Base-by-base conservation (phyloP, 1,140 invertebrate genomes). In the Plutomurus gul region DNA sequence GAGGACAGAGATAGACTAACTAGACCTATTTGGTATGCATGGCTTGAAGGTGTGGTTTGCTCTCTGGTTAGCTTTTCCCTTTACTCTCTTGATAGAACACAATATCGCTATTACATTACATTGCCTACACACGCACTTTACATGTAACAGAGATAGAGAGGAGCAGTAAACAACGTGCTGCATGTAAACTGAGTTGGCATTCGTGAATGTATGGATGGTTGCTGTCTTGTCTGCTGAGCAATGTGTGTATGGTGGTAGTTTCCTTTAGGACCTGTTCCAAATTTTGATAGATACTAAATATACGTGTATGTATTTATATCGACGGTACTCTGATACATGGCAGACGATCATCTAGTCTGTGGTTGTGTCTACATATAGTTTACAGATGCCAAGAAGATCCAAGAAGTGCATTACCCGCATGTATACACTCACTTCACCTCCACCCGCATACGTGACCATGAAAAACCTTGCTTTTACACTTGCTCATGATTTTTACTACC, bases 11-110 rank as follows among this genome's bases (percentile, higher is more conserved):
- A 49, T 49, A 22, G 0, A 22, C 11, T 51, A 8, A 22, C 18
- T 51, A 65, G 27, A 65, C 56, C 30, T 65, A 65, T 65, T 65
- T 65, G 30, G 56, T 65, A 65, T 65, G 56, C 56, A 65, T 65
- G 56, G n/a, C 27, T n/a, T 65, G 25, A 65, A 65, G 56, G 56
- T 65, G 56, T 65, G 56, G 56, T 65, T n/a, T n/a, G n/a, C n/a
- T n/a, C n/a, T 65, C 30, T 30, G 7, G n/a, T 13, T 3, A 1
- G 11, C 39, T 43, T 13, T 43, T 10, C n/a, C 39, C 39, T 43
- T n/a, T 43, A 10, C 7, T 2, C 39, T 43, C 11, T n/a, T 43
- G n/a, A 2, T 16, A 22, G 27, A 27, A 27, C 25, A 33, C 56
- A 33, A 65, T 65, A 33, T 65, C 36, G 13, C 56, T 56, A 65